Conservation (phyloP, 2,113 vertebrate genomes). For the Bothrops jararaca region DNA sequence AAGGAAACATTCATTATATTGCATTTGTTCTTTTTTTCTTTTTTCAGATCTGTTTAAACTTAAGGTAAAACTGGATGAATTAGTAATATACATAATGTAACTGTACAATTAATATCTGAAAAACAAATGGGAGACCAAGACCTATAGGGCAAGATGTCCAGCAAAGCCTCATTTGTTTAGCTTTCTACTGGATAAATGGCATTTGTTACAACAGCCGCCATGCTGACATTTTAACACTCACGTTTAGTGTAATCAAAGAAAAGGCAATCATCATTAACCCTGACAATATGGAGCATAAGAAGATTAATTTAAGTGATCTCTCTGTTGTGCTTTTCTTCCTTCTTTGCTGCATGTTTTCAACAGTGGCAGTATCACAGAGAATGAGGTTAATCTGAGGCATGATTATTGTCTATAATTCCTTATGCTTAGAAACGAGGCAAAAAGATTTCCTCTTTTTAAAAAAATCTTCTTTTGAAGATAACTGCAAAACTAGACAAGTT, state of each 20-base stretch:
- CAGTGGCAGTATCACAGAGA: background rate
- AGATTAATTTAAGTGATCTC: background rate
- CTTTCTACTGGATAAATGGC: constrained; percentile 13
- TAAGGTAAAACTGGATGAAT: background rate
- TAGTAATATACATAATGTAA: constrained; percentile 5
- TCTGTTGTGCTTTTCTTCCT: background rate
- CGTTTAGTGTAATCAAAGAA: constrained; percentile 8
- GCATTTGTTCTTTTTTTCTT: background rate
- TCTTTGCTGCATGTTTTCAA: background rate
- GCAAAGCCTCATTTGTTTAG: background rate
- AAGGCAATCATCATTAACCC: constrained; percentile 26
- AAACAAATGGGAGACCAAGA: constrained; percentile 1
- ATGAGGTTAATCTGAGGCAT: background rate
- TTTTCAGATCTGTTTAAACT: background rate
- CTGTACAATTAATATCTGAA: background rate
- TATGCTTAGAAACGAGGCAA: background rate
- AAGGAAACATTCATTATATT: background rate
- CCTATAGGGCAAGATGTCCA: constrained; percentile 24
- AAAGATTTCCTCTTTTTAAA: background rate
- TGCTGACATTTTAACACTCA: background rate
- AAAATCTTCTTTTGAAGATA: background rate
- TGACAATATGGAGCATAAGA: background rate
- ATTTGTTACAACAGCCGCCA: constrained; percentile 6
- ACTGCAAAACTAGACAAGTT: background rate
- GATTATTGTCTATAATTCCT: background rate